Percentiles rank a stretch among this genome's conserved stretches.
These are phyloP conservation scores for Micropoecilia bifurca DNA, from an alignment of 2,797 vertebrate species.

Conservation along the genomic window DNA sequence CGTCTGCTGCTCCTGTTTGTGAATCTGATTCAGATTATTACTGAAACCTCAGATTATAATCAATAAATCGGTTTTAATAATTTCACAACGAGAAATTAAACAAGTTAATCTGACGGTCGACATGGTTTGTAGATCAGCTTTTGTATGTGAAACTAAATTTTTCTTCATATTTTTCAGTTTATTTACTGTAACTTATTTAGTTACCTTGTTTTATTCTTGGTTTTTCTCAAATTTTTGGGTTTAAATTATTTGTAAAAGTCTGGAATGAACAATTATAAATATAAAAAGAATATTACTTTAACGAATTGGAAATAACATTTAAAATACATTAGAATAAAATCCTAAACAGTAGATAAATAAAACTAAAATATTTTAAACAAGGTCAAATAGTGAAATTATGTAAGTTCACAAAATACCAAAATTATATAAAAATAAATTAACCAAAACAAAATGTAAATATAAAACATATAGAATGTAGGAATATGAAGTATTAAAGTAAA, in stretches of 20 bases:
- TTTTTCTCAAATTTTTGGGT: background rate
- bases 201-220: background rate
- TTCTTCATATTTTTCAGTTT: background rate
- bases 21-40: background rate
- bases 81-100: background rate
- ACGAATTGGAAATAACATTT: background rate
- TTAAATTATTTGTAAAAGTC: background rate
- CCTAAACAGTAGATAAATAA: background rate
- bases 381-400: background rate
- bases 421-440: background rate
- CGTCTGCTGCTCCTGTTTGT: background rate
- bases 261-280: background rate
- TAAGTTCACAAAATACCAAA: background rate
- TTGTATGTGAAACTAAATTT: background rate
- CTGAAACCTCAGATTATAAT: background rate
- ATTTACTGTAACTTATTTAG: background rate
- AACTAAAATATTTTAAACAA: background rate
- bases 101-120: background rate
- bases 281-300: background rate
- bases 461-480: too few species aligned
- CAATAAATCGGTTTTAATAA: background rate
- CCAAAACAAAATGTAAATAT: too few species aligned
- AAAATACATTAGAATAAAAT: background rate
- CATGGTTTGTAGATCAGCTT: background rate
- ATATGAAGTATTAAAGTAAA: background rate